phyloP scores from a whole-genome alignment of 2,888 invertebrate genomes.

The Dicycla oo region DNA sequence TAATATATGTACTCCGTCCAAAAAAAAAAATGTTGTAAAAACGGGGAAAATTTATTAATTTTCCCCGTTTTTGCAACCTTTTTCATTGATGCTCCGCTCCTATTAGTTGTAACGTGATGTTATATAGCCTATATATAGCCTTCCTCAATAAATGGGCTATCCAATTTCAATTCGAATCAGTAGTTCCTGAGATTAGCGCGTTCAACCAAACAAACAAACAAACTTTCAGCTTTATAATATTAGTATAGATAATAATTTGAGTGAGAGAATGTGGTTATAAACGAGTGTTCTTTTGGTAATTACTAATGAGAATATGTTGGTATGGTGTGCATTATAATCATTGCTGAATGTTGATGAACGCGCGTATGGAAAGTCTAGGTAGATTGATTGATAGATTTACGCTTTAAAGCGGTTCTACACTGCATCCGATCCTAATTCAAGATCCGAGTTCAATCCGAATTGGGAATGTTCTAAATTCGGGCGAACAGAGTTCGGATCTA shows the following conservation, averaged over 20 bases:
- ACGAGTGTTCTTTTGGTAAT: not conserved
- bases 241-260: not conserved
- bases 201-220: too few species aligned
- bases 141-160: too few species aligned
- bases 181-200: too few species aligned
- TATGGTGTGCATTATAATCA: not conserved
- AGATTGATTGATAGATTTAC: not conserved
- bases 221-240: too few species aligned
- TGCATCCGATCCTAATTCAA: not conserved
- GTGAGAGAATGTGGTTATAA: not conserved
- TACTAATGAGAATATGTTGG: not conserved
- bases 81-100: too few species aligned
- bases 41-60: too few species aligned
- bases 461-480: not conserved
- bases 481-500: not conserved
- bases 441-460: not conserved
- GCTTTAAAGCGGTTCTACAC: not conserved
- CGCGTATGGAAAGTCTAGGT: not conserved
- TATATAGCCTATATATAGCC: too few species aligned
- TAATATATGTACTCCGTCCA: too few species aligned
- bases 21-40: too few species aligned
- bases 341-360: not conserved
- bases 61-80: too few species aligned
- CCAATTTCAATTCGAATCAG: too few species aligned
- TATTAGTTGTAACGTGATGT: too few species aligned